Percentiles rank a stretch among this genome's conserved stretches.
phyloP scores from a whole-genome alignment of 2,888 invertebrate species.

The Hypena proboscidalis region DNA sequence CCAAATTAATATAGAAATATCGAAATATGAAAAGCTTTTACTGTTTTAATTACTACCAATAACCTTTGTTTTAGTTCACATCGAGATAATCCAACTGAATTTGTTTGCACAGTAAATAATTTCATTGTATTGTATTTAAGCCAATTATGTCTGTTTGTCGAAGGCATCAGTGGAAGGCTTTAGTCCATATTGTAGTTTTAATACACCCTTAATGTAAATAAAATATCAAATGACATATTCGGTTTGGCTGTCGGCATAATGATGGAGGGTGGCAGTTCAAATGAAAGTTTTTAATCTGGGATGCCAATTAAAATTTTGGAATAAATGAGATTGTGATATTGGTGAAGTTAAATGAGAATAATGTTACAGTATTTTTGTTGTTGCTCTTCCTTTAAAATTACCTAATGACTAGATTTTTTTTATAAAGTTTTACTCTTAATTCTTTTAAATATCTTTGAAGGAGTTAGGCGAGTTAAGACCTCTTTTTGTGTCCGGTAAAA shows the following conservation, averaged over 20 bases:
- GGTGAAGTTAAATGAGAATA: neutral
- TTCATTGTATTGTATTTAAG: slow-evolving; percentile 4
- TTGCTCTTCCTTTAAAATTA: too few species aligned
- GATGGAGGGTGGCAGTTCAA: neutral
- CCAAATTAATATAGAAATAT: too few species aligned
- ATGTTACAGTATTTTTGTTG: too few species aligned
- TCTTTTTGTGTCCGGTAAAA: too few species aligned
- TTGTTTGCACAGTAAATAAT: neutral
- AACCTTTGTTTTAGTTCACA: neutral
- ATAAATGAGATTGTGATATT: neutral
- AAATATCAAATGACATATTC: slow-evolving; percentile 2
- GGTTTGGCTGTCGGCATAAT: neutral
- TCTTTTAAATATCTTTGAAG: too few species aligned
- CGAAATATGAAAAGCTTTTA: too few species aligned
- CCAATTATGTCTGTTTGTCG: slow-evolving; percentile 8
- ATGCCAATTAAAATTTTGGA: slow-evolving; percentile 12
- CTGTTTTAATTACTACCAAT: neutral
- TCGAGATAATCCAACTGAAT: neutral
- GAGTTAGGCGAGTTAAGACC: too few species aligned
- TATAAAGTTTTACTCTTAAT: too few species aligned
- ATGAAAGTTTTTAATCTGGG: slow-evolving; percentile 9
- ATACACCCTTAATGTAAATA: slow-evolving; percentile 6
- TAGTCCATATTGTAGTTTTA: neutral
- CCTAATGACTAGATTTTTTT: too few species aligned
- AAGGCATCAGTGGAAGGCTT: slow-evolving; percentile 2